phyloP scores from a whole-genome alignment of 2,888 invertebrate species.

The Pseudanteris insignis region DNA sequence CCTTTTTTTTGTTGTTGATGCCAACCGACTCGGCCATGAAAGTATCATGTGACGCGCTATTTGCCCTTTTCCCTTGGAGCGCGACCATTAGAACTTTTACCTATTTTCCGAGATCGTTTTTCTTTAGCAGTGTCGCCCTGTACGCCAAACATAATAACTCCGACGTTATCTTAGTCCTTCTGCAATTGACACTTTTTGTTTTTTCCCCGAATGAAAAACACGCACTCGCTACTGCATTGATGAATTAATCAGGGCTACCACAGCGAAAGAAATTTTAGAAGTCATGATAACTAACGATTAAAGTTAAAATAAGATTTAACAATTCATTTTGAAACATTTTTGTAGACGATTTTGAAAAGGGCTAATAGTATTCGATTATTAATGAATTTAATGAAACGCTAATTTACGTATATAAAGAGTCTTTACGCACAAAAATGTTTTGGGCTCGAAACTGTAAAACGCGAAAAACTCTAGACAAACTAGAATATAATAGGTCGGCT shows the following conservation, averaged over 20 bases:
- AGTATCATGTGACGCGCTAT: slow-evolving; percentile 45
- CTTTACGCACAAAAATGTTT: no score
- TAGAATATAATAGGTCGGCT: no score
- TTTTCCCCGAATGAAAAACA: slow-evolving; percentile 5
- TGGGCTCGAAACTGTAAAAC: no score
- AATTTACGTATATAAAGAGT: no score
- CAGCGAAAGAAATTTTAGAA: no score
- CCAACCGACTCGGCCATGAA: slow-evolving; percentile 14
- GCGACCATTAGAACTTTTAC: slow-evolving; percentile 17
- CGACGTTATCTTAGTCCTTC: slow-evolving; percentile 6
- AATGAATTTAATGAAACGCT: no score
- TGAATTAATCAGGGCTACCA: slow-evolving; percentile 4
- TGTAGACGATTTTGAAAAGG: not conserved
- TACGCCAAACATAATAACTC: slow-evolving; percentile 4
- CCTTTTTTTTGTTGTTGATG: slow-evolving; percentile 1
- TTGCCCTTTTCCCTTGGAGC: slow-evolving; percentile 33
- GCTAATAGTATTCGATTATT: no score
- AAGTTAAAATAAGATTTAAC: no score
- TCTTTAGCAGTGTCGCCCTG: slow-evolving; percentile 4
- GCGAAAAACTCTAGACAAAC: no score
- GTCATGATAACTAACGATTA: no score
- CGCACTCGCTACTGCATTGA: not conserved
- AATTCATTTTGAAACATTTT: no score
- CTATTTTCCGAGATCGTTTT: slow-evolving; percentile 18
- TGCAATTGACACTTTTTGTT: slow-evolving; percentile 13